Base-by-base conservation (phyloP, 2,888 invertebrate genomes). In the Aquatica leii region DNA sequence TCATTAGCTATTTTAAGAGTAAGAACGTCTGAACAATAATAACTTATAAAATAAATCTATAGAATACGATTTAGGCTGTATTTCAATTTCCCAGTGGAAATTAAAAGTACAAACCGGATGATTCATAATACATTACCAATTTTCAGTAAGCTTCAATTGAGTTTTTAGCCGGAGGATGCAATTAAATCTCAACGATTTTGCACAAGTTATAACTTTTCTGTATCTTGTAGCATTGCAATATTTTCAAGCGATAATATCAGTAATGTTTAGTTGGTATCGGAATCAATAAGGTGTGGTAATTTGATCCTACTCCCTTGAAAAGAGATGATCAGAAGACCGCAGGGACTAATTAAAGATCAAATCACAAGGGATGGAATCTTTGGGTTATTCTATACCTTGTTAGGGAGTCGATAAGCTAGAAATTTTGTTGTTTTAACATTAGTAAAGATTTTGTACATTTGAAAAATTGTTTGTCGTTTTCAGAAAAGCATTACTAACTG, bases 311-410 rank as follows among this genome's bases (percentile, higher is more conserved):
- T 54, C 59, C 52, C 52, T 59, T 51, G 56, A 56, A 56, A 43
- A 56, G 54, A 46, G 55, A 55, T 43, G 59, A 59, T 64, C 64
- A 60, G 37, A 37, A 56, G 55, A 56, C 66, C 63, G 53, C 59
- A 58, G 64, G 66, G 65, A 68, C 66, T 69, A 69, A 69, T 69
- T 69, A 69, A 61, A 65, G 69, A 67, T 69, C 66, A 67, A 69
- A 62, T 69, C 62, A 64, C 65, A 62, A 53, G 62, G 62, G 57
- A 37, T 60, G 62, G 65, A 65, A 69, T 62, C 66, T 67, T 68
- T 64, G 59, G 68, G 59, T 59, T 64, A 66, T 60, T 66, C 60
- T 62, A 66, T 66, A 66, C 56, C 60, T 40, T 54, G 50, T 60
- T 60, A 60, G 46, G 35, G 17, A 53, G 48, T 24, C 37, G 53